phyloP scores from a whole-genome alignment of 2,113 vertebrate genomes.

The Brevimyrus niger region DNA sequence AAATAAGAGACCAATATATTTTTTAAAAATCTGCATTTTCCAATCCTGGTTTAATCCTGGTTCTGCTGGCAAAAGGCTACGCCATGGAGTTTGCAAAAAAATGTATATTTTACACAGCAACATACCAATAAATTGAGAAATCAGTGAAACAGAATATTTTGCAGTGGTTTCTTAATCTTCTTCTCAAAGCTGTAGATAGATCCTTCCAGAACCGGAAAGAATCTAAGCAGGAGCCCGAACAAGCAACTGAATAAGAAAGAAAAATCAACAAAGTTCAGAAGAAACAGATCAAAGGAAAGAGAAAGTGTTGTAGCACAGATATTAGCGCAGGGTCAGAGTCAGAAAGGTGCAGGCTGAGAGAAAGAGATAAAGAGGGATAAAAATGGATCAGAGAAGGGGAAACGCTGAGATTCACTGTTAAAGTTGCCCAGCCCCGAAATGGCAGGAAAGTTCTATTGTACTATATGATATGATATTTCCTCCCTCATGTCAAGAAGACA shows the following conservation, averaged over 20 bases:
- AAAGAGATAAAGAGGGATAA: conserved; percentile 12
- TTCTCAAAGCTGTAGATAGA: too few species aligned
- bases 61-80: too few species aligned
- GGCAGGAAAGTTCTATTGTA: conserved; percentile 42
- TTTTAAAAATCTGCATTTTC: too few species aligned
- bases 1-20: too few species aligned
- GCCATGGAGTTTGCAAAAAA: too few species aligned
- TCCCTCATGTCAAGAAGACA: not conserved
- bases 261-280: not conserved
- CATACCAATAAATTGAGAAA: too few species aligned
- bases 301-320: not conserved
- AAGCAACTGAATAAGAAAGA: not conserved
- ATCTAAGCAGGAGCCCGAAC: not conserved
- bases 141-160: too few species aligned
- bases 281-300: not conserved
- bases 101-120: too few species aligned
- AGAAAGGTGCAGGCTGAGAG: conserved; percentile 3
- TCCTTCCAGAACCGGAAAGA: not conserved
- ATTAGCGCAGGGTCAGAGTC: not conserved
- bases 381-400: not conserved
- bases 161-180: too few species aligned
- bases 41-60: too few species aligned
- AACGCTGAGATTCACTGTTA: conserved; percentile 49
- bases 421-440: conserved; percentile 63
- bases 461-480: conserved; percentile 6